Evolutionary conservation across 2,113 vertebrate species (phyloP).

Genomic region (Australoheros scitulus): DNA sequence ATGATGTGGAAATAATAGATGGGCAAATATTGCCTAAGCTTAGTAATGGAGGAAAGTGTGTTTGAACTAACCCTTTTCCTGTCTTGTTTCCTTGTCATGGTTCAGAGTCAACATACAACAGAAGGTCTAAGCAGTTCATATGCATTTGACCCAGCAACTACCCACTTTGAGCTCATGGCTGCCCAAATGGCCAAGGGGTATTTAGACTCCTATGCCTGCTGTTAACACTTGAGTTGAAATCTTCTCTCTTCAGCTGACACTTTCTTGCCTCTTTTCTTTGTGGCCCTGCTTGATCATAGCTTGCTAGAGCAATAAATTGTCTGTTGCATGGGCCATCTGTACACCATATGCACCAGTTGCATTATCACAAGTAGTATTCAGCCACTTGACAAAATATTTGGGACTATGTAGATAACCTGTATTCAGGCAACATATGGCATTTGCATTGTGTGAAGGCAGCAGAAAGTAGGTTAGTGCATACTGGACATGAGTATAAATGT

Average conservation of each 20-base stretch:
- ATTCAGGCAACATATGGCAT: background rate
- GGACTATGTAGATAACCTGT: background rate
- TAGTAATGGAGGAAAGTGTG: constrained; percentile 39
- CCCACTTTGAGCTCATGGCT: constrained; percentile 12
- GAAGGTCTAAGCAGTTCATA: background rate
- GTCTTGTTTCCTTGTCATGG: background rate
- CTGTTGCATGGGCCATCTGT: background rate
- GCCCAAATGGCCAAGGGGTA: constrained; percentile 16
- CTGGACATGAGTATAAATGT: background rate
- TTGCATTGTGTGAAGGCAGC: background rate
- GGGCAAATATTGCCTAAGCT: constrained; percentile 52
- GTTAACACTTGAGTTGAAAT: background rate
- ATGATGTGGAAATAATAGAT: constrained; percentile 9
- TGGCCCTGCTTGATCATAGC: background rate
- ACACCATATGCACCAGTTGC: background rate
- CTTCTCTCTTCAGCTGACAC: background rate
- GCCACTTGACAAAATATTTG: background rate
- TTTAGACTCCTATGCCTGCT: background rate
- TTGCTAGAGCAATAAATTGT: background rate
- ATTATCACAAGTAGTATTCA: background rate
- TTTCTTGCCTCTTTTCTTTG: background rate
- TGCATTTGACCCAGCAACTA: constrained; percentile 1
- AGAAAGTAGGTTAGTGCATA: background rate
- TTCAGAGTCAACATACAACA: constrained; percentile 36
- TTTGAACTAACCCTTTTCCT: constrained; percentile 40